These are phyloP conservation scores for Geotrupes spiniger DNA, from an alignment of 2,888 invertebrate genomes.

Conservation along the genomic window DNA sequence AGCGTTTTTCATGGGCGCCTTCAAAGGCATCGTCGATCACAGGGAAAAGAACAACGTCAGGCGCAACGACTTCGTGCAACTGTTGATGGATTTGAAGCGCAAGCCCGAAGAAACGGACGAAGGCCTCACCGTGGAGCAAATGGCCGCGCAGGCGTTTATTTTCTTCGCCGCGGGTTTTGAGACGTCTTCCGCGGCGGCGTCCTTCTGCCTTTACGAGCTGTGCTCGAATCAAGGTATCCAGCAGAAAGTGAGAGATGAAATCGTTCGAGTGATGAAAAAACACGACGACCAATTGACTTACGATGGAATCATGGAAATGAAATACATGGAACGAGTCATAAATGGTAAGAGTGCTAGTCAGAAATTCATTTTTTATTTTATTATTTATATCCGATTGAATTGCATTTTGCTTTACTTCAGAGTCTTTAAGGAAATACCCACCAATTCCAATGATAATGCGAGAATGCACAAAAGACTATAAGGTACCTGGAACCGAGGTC, in stretches of 20 bases:
- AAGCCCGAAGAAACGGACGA: slow-evolving; percentile 8
- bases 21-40: slow-evolving; percentile 34
- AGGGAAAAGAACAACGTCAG: slow-evolving; percentile 25
- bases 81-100: slow-evolving; percentile 37
- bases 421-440: slow-evolving; percentile 50
- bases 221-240: slow-evolving; percentile 47
- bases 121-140: slow-evolving; percentile 14
- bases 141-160: slow-evolving; percentile 43
- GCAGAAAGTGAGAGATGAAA: slow-evolving; percentile 45
- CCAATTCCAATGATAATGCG: no score
- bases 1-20: slow-evolving; percentile 35
- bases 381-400: no score
- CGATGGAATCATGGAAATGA: slow-evolving; percentile 49
- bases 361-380: no score
- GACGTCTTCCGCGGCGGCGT: slow-evolving; percentile 47
- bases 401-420: slow-evolving; percentile 27
- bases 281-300: slow-evolving; percentile 45
- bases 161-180: slow-evolving; percentile 52
- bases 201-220: slow-evolving; percentile 44
- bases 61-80: slow-evolving; percentile 43
- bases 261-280: slow-evolving; percentile 37
- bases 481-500: no score
- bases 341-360: slow-evolving; percentile 36
- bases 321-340: slow-evolving; percentile 49
- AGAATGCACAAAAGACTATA: no score